Conservation (phyloP, 2,113 vertebrate genomes). For the Nestor notabilis region DNA sequence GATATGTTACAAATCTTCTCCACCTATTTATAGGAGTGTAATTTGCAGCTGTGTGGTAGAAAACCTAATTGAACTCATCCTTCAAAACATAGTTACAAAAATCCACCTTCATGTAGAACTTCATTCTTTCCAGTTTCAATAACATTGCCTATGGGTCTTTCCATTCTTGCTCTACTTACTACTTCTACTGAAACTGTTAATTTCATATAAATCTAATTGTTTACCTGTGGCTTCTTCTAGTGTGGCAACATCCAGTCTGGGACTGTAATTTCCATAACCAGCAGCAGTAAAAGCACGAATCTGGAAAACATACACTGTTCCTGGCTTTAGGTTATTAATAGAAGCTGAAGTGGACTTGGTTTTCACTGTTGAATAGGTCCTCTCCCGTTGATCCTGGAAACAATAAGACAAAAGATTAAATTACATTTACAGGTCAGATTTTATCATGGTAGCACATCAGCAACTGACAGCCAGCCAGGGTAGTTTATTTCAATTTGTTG, state of each 20-base stretch:
- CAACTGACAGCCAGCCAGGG: slow-evolving; percentile 32
- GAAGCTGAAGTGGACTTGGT: slow-evolving; percentile 93
- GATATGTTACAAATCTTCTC: not conserved
- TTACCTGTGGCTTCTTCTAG: slow-evolving; percentile 94
- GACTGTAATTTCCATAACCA: slow-evolving; percentile 94
- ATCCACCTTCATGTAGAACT: not conserved
- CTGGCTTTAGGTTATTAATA: slow-evolving; percentile 95
- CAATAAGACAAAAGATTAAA: slow-evolving; percentile 41
- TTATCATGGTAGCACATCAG: slow-evolving; percentile 39
- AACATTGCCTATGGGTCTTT: not conserved
- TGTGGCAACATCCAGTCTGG: slow-evolving; percentile 93
- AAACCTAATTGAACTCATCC: not conserved
- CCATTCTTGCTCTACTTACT: not conserved
- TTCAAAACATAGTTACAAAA: not conserved
- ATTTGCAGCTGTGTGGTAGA: not conserved
- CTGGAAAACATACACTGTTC: slow-evolving; percentile 97
- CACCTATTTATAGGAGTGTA: not conserved
- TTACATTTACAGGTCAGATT: slow-evolving; percentile 54
- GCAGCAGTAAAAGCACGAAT: slow-evolving; percentile 96
- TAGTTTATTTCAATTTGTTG: slow-evolving; percentile 61
- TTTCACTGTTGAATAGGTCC: slow-evolving; percentile 94
- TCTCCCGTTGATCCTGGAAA: slow-evolving; percentile 94
- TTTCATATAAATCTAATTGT: slow-evolving; percentile 37
- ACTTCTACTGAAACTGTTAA: not conserved
- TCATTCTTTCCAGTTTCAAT: not conserved